phyloP scores from a whole-genome alignment of 2,113 vertebrate genomes.

The Saguinus imperator region DNA sequence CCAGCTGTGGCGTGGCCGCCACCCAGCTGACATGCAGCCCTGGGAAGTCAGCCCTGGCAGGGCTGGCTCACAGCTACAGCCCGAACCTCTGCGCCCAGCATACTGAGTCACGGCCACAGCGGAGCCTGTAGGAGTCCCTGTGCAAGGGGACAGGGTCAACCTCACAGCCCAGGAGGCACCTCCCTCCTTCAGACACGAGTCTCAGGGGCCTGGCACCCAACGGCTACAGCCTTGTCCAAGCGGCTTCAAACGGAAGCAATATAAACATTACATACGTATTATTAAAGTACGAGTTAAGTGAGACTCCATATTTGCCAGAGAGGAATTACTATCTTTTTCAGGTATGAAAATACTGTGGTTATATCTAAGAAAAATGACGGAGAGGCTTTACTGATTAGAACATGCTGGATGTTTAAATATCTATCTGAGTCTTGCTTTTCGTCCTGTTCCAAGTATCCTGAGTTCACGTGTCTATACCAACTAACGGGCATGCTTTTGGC shows the following conservation, averaged over 20 bases:
- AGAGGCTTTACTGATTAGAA: too few species aligned
- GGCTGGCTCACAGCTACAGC: background rate
- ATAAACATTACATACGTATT: fast-evolving
- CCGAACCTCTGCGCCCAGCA: background rate
- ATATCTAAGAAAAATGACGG: background rate
- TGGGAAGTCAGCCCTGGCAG: too few species aligned
- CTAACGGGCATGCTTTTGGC: fast-evolving
- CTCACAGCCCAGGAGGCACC: background rate
- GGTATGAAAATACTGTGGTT: fast-evolving
- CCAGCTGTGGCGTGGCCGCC: background rate
- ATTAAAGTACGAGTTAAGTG: background rate
- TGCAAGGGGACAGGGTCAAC: background rate
- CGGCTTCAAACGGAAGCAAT: background rate
- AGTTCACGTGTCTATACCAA: fast-evolving
- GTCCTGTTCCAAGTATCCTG: fast-evolving
- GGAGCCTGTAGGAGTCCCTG: background rate
- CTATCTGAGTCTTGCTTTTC: background rate
- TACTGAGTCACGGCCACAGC: background rate
- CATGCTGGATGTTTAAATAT: background rate
- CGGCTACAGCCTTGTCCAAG: too few species aligned
- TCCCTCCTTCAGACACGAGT: background rate
- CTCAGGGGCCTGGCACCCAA: background rate
- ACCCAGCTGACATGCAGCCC: background rate
- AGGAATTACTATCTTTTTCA: background rate
- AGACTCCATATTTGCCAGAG: too few species aligned